These are phyloP conservation scores for Caenorhabditis sp. DNA, from an alignment of 2,888 invertebrate species.

Conservation along the genomic window DNA sequence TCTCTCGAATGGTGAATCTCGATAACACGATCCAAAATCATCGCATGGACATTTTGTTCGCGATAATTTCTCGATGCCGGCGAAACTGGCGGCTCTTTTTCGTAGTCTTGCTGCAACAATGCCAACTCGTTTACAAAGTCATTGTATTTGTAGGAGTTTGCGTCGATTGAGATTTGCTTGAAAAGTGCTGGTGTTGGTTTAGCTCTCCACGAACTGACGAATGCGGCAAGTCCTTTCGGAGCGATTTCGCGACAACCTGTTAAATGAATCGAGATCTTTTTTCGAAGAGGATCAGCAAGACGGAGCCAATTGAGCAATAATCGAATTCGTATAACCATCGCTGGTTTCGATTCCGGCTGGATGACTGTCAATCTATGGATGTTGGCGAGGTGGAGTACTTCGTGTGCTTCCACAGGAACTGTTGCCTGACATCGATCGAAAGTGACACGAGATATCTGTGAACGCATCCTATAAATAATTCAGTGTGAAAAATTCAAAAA, in stretches of 20 bases:
- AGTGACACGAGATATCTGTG: constrained; percentile 19
- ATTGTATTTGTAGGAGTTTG: constrained; percentile 34
- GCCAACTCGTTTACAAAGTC: constrained; percentile 31
- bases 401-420: constrained; percentile 17
- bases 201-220: constrained; percentile 20
- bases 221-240: constrained; percentile 14
- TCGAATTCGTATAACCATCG: constrained; percentile 6
- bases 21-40: constrained; percentile 19
- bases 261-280: constrained; percentile 33
- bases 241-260: constrained; percentile 29
- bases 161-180: constrained; percentile 35
- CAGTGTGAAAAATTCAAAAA: not conserved
- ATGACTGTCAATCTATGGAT: constrained; percentile 22
- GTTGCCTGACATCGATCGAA: constrained; percentile 32
- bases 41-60: constrained; percentile 20
- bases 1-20: constrained; percentile 30
- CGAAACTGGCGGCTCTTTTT: constrained; percentile 29
- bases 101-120: constrained; percentile 14
- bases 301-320: constrained; percentile 25
- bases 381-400: constrained; percentile 25
- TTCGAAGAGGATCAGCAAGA: constrained; percentile 12
- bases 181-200: constrained; percentile 15
- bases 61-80: constrained; percentile 18
- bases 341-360: constrained; percentile 25
- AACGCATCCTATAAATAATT: constrained; percentile 10